phyloP scores from a whole-genome alignment of 2,113 vertebrate genomes.

The Bubo bubo region DNA sequence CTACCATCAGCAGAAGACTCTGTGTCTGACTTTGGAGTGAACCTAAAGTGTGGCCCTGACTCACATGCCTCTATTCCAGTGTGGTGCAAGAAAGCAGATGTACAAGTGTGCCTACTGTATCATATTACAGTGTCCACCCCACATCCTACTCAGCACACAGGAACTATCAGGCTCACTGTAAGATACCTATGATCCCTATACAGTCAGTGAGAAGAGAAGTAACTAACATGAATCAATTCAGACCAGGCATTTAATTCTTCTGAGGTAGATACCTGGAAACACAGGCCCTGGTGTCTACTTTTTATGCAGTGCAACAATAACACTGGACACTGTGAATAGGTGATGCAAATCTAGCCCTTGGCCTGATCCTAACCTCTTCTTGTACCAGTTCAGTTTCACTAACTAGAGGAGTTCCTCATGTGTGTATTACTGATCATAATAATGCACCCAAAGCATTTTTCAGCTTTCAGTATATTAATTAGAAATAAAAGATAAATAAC shows the following conservation, averaged over 20 bases:
- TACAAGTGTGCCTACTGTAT: neutral
- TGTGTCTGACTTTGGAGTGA: neutral
- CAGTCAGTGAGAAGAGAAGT: neutral
- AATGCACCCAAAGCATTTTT: neutral
- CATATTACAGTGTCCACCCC: fast-evolving
- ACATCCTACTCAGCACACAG: neutral
- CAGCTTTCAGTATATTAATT: neutral
- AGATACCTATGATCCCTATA: neutral
- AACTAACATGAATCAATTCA: neutral
- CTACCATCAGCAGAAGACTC: neutral
- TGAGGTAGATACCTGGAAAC: neutral
- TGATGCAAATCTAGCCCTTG: neutral
- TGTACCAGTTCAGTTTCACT: neutral
- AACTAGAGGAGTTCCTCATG: neutral
- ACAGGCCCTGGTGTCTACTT: neutral
- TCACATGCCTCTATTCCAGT: neutral
- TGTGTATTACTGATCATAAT: neutral
- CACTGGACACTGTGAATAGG: neutral
- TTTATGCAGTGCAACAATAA: fast-evolving
- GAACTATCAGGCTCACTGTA: neutral
- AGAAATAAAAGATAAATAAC: neutral
- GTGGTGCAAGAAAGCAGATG: neutral
- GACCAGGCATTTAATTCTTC: neutral
- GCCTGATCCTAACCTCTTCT: neutral
- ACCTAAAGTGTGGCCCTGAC: neutral